A percentile compares a stretch with the other conserved stretches of the same genome.
phyloP scores from a whole-genome alignment of 2,888 invertebrate species.

The Drosophila macrothrix region DNA sequence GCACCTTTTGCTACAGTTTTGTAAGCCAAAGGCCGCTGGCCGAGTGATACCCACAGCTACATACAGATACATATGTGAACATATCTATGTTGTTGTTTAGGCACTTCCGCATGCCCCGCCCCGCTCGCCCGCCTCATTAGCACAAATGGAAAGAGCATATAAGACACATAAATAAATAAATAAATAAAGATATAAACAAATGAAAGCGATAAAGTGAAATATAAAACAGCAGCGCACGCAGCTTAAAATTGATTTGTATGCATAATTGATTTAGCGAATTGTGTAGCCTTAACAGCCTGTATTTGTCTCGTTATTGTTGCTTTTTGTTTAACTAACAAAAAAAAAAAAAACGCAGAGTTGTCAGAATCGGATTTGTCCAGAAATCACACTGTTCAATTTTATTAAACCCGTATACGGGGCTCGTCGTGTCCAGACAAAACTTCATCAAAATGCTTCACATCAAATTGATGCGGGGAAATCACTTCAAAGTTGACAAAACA shows the following conservation, averaged over 20 bases:
- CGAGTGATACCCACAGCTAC: background rate
- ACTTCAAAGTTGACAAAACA: constrained; percentile 6
- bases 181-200: constrained; percentile 24
- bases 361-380: constrained; percentile 45
- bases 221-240: constrained; percentile 57
- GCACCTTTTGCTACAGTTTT: constrained; percentile 38
- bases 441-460: constrained; percentile 10
- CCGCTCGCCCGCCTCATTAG: constrained; percentile 30
- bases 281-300: constrained; percentile 58
- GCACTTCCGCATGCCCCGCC: constrained; percentile 46
- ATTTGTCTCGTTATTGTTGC: constrained; percentile 24
- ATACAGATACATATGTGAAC: background rate
- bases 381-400: background rate
- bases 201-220: constrained; percentile 29
- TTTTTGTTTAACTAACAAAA: constrained; percentile 14
- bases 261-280: constrained; percentile 73
- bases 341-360: constrained; percentile 41
- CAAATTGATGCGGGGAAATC: constrained; percentile 30
- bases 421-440: background rate
- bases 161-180: constrained; percentile 3
- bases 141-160: constrained; percentile 3
- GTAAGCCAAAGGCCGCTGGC: constrained; percentile 44
- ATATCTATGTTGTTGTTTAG: constrained; percentile 13
- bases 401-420: background rate
- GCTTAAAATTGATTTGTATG: constrained; percentile 67